These are phyloP conservation scores for Conger conger DNA, from an alignment of 2,113 vertebrate genomes.

Conservation along the genomic window DNA sequence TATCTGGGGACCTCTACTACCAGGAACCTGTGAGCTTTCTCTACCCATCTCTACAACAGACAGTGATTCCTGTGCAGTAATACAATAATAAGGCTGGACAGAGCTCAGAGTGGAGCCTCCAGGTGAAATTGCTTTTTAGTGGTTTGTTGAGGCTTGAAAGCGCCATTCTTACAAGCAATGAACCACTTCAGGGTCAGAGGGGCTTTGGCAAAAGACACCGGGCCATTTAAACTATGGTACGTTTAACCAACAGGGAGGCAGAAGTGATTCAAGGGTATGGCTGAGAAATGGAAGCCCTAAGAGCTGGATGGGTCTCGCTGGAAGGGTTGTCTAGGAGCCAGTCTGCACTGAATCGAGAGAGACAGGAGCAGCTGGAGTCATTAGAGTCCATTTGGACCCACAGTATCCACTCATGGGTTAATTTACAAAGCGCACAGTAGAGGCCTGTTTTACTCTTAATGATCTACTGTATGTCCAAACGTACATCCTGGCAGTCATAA, in stretches of 20 bases:
- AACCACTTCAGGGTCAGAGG: background rate
- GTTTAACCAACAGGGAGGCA: background rate
- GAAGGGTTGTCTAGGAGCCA: background rate
- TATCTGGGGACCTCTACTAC: background rate
- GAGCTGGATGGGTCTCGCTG: background rate
- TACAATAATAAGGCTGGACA: background rate
- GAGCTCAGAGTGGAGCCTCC: background rate
- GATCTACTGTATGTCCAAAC: background rate
- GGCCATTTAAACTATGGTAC: background rate
- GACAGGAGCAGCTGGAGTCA: background rate
- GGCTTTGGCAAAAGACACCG: background rate
- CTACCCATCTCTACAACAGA: background rate
- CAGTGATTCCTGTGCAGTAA: background rate
- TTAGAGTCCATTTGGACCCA: background rate
- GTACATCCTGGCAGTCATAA: too few species aligned
- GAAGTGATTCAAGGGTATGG: background rate
- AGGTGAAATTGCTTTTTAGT: background rate
- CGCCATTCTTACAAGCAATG: background rate
- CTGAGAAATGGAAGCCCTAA: background rate
- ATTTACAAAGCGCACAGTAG: background rate
- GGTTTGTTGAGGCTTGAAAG: background rate
- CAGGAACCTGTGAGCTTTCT: constrained; percentile 10
- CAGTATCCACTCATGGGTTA: background rate
- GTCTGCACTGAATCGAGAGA: background rate
- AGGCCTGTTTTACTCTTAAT: background rate